Conservation (phyloP, 2,113 vertebrate genomes). For the Myrmecophaga tridactyla region DNA sequence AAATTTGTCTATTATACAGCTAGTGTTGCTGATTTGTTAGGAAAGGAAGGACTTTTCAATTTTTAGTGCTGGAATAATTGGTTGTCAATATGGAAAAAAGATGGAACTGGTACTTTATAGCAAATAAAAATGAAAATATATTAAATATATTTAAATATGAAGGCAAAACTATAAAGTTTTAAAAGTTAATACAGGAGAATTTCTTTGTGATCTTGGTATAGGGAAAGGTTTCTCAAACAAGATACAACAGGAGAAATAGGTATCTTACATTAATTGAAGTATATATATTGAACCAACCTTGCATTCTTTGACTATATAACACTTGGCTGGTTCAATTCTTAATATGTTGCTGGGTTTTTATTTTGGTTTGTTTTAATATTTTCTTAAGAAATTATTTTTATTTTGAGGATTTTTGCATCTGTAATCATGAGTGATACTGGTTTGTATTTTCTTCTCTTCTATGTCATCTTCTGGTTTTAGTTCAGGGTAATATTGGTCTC, state of each 20-base stretch:
- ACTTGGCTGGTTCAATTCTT: constrained; percentile 2
- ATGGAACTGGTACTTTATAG: not conserved
- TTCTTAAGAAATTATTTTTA: not conserved
- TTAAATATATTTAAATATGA: not conserved
- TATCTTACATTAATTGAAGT: not conserved
- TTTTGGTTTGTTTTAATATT: constrained; percentile 15
- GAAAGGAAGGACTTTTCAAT: not conserved
- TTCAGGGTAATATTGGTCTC: not conserved
- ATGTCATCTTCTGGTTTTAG: not conserved
- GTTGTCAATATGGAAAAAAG: not conserved
- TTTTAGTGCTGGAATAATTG: not conserved
- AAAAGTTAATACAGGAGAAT: not conserved
- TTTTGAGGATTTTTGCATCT: not conserved
- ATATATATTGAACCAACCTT: no score
- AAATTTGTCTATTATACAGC: not conserved
- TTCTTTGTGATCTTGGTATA: not conserved
- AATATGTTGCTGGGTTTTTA: not conserved
- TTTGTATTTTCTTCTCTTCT: not conserved
- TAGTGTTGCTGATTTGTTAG: not conserved
- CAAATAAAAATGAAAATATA: not conserved
- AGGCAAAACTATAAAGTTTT: not conserved
- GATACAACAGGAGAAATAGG: not conserved
- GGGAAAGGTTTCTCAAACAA: not conserved
- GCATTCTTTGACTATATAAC: not conserved
- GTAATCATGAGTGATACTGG: not conserved